Conservation (phyloP, 2,113 vertebrate species). For the Macquaria australasica region DNA sequence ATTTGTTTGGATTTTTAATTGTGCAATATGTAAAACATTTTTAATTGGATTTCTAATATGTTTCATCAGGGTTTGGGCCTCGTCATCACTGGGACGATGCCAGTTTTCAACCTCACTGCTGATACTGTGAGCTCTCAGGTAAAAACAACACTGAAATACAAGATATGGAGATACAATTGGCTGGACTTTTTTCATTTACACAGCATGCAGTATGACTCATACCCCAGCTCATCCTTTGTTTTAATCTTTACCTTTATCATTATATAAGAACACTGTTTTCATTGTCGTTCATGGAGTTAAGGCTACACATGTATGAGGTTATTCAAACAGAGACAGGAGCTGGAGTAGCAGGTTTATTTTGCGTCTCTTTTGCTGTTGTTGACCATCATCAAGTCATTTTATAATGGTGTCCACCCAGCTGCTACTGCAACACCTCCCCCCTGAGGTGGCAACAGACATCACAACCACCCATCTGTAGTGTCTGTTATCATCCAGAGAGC, state of each 20-base stretch:
- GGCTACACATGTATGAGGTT: neutral
- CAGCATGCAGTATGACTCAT: neutral
- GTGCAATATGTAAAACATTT: neutral
- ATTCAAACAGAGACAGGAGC: neutral
- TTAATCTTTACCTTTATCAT: constrained; percentile 16
- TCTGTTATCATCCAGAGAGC: constrained; percentile 22
- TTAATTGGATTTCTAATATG: neutral
- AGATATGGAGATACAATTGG: neutral
- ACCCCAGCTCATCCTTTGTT: neutral
- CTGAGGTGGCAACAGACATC: constrained; percentile 65
- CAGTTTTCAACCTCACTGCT: constrained; percentile 96
- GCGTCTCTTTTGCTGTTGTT: neutral
- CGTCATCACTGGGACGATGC: constrained; percentile 96
- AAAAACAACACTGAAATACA: constrained; percentile 66
- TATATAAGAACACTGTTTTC: constrained; percentile 11
- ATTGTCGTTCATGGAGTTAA: neutral
- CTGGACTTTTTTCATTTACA: neutral
- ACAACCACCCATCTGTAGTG: constrained; percentile 27
- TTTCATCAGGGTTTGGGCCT: constrained; percentile 91
- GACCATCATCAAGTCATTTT: constrained; percentile 58
- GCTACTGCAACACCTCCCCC: constrained; percentile 77
- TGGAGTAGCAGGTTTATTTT: constrained; percentile 54
- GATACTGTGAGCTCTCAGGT: constrained; percentile 88
- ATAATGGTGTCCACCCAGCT: constrained; percentile 12
- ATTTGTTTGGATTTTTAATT: neutral